Evolutionary conservation across 2,888 invertebrate genomes (phyloP), one percentile per base, ranked within the genome.

Genomic region (Calameuta idolon): DNA sequence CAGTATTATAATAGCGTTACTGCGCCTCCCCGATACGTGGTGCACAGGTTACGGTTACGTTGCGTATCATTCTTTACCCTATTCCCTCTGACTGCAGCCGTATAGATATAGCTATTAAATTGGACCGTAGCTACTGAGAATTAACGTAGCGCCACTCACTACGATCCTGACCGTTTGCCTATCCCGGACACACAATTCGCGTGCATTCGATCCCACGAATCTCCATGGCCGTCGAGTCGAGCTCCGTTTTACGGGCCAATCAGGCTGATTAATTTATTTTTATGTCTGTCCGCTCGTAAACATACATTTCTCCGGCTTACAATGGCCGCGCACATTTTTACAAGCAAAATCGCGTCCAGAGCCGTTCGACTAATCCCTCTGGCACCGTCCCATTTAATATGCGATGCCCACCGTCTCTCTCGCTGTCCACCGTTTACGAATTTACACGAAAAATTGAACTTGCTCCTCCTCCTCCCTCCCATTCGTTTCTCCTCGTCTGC

Each of bases 351-450:
- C 83, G 80, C 83, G 34, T 37, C 79, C 55, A 55, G 40, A 30
- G n/a, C 68, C 31, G 75, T 68, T 75, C 84, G 84, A 84, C 87
- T 89, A 88, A 90, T 88, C 88, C 87, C 87, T 86, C 85, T 88
- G 85, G 87, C 85, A 84, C 87, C 87, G 86, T 87, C 87, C 87
- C 87, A 89, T 89, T 90, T 89, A 89, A 90, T 89, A 89, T 89
- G 87, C 82, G 81, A 79, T 81, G 74, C 79, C 87, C 86, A 87
- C 87, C 85, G 73, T 55, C 23, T 86, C 83, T 85, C 77, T 81
- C 84, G 81, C 86, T 69, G 33, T 84, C 81, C 81, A 86, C 85
- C 89, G 86, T 89, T 89, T 88, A 87, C 88, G 89, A 89, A 89
- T 89, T 89, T 89, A 87, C 87, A 85, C 84, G 85, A 80, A 85